Conservation (phyloP, 2,888 invertebrate species). For the Nomada flava region DNA sequence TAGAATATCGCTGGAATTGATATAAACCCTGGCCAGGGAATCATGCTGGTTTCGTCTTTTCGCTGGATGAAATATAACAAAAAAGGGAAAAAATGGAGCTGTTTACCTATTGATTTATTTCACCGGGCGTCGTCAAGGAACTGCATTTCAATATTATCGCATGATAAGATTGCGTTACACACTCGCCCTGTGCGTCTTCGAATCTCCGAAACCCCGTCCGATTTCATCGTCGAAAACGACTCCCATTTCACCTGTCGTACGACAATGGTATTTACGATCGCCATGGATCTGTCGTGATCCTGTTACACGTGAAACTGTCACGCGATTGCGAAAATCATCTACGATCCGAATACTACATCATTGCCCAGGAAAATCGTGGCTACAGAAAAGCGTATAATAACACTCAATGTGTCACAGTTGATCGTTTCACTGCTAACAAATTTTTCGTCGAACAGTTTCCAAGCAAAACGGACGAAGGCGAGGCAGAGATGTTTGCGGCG, state of each 20-base stretch:
- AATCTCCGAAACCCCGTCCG: constrained; percentile 11
- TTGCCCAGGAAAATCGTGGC: no score
- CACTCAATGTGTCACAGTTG: no score
- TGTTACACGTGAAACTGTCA: neutral
- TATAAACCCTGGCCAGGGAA: constrained; percentile 38
- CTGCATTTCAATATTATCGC: constrained; percentile 82
- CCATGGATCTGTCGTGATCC: neutral
- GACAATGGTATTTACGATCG: constrained; percentile 26
- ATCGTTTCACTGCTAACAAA: no score
- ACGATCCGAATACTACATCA: no score
- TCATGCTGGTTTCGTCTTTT: constrained; percentile 62
- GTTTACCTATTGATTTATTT: constrained; percentile 78
- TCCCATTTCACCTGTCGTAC: constrained; percentile 20
- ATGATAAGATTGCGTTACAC: constrained; percentile 78
- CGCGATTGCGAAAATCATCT: constrained; percentile 19
- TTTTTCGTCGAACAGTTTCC: neutral
- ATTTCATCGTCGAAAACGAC: constrained; percentile 2
- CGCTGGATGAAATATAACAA: constrained; percentile 49
- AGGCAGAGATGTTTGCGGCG: constrained; percentile 1
- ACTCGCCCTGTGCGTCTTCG: constrained; percentile 61
- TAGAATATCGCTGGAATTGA: neutral
- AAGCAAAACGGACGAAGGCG: no score
- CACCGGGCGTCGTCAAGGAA: constrained; percentile 79
- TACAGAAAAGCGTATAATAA: no score
- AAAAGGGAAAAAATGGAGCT: constrained; percentile 53